phyloP scores from a whole-genome alignment of 64 coral and sea anemone genomes.

The Orbicella faveolata region DNA sequence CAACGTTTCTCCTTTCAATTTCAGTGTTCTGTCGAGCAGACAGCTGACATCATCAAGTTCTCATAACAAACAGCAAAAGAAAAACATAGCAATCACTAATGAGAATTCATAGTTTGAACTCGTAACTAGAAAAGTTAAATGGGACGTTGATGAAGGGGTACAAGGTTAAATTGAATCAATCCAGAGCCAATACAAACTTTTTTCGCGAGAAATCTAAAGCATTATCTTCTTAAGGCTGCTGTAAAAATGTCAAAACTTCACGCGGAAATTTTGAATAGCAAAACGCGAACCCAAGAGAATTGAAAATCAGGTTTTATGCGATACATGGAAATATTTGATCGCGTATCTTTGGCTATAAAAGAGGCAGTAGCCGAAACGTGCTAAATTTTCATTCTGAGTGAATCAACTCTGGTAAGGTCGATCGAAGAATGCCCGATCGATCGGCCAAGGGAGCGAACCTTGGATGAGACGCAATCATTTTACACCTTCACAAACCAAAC shows the following conservation, averaged over 20 bases:
- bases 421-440: neutral
- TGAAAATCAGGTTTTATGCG: neutral
- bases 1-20: neutral
- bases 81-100: neutral
- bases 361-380: neutral
- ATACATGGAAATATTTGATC: neutral
- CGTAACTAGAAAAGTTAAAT: neutral
- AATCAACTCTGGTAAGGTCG: neutral
- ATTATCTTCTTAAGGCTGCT: neutral
- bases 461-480: constrained; percentile 17
- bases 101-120: neutral
- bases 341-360: neutral
- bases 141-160: neutral
- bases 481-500: constrained; percentile 10
- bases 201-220: neutral
- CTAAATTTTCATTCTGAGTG: neutral
- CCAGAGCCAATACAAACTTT: neutral
- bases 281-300: neutral
- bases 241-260: neutral
- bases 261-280: neutral
- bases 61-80: neutral
- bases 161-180: neutral
- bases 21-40: neutral
- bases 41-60: neutral
- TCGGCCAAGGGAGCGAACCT: neutral